Conservation (phyloP, 2,113 vertebrate genomes). For the Zosterops pallidus region DNA sequence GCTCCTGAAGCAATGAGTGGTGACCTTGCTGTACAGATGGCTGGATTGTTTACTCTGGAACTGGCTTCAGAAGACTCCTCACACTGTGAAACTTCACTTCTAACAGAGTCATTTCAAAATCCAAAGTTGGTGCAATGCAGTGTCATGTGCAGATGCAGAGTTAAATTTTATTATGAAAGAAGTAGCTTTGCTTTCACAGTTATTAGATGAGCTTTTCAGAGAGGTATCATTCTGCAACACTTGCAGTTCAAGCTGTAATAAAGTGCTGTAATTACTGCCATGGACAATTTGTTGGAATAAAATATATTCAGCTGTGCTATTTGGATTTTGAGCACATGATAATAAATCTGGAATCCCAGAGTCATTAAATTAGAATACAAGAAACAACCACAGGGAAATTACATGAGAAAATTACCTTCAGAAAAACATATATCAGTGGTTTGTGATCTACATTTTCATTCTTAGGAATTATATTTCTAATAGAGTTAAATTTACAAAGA, state of each 20-base stretch:
- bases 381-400: background rate
- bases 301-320: background rate
- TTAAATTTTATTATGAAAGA: background rate
- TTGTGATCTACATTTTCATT: background rate
- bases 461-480: background rate
- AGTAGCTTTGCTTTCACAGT: background rate
- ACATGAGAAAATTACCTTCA: background rate
- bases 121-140: slow-evolving; percentile 7
- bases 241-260: background rate
- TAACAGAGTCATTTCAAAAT: background rate
- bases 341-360: background rate
- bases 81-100: background rate
- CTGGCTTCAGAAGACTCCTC: background rate
- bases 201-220: background rate
- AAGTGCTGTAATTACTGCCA: slow-evolving; percentile 1
- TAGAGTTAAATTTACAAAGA: background rate
- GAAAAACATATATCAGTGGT: background rate
- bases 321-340: background rate
- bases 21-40: background rate
- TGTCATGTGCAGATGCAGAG: background rate
- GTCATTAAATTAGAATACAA: background rate
- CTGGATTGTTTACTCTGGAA: background rate
- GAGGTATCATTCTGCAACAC: background rate
- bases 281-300: background rate
- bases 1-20: background rate